These are phyloP conservation scores for Nasonia oneida DNA, from an alignment of 2,888 invertebrate species.

Conservation along the genomic window DNA sequence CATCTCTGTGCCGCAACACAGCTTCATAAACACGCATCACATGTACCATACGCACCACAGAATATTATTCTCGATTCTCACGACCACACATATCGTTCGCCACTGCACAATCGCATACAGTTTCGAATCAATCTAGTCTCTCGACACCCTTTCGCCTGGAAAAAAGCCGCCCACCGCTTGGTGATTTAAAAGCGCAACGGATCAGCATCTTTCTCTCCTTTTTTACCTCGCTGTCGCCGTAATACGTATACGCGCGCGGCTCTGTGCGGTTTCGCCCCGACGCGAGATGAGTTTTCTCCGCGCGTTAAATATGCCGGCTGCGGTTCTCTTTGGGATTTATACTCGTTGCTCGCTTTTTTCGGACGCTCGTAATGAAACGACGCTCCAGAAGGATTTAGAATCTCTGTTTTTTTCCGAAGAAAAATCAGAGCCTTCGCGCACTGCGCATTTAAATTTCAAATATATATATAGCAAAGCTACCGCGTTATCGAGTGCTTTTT, in stretches of 20 bases:
- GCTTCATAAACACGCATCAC: background rate
- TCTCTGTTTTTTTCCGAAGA: too few relatives aligned
- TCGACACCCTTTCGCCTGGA: background rate
- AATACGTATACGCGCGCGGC: background rate
- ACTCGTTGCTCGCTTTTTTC: background rate
- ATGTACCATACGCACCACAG: too few relatives aligned
- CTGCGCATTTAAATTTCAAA: too few relatives aligned
- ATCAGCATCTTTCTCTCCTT: background rate
- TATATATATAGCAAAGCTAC: too few relatives aligned
- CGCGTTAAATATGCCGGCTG: background rate
- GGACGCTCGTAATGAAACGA: background rate
- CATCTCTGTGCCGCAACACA: background rate
- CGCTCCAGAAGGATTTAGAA: background rate
- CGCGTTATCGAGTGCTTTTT: too few relatives aligned
- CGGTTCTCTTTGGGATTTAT: background rate
- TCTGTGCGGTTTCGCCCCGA: background rate
- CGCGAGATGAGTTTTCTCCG: conserved; percentile 5
- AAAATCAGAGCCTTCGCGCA: too few relatives aligned
- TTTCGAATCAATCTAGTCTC: background rate
- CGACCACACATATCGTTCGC: background rate
- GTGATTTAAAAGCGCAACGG: conserved; percentile 1
- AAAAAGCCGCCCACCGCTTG: background rate
- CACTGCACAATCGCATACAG: background rate
- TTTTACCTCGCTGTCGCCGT: background rate
- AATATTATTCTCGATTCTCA: background rate